Base-by-base conservation (phyloP, 2,797 vertebrate genomes). In the Coranthus polyacanthus region DNA sequence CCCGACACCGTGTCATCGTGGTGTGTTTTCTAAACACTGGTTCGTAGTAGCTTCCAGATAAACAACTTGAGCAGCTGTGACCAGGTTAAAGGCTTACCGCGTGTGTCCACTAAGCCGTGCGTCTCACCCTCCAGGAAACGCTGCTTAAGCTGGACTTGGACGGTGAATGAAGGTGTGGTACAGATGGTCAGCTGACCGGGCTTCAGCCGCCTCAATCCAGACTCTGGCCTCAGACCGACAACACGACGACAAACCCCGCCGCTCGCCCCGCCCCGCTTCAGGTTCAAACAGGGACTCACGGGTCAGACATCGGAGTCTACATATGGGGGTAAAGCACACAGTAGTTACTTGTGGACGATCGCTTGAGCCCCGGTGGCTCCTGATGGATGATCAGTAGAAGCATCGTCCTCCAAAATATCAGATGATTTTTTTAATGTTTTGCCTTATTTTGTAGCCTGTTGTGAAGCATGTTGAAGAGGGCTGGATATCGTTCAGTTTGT, bases 91-190 rank as follows among this genome's bases (percentile, higher is more conserved):
- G 58, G 37, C 63, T 82, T 74, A 53, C 26, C 5, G 2, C 16
- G 39, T 64, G 29, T 58, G 55, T 53, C 6, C 1, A 56, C 58
- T 82, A 66, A 82, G 62, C 55, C 1, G 6, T 51, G n/a, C 7
- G 61, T 79, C 29, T 79, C 55, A 5, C 3, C 68, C 8, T 36
- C 73, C 83, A 93, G 92, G 91, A 91, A 75, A 77, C 79, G 41
- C 78, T 83, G 58, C 55, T 71, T 72, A 90, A 88, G 74, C 52
- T 86, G 84, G 87, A 90, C 61, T 80, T 83, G 61, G 88, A 86
- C 11, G 11, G 49, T 13, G 82, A 91, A 46, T 82, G 68, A 91
- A 17, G 39, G 18, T 44, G 62, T 11, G 53, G 54, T 39, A 38
- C 67, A 65, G 65, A 55, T 17, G 46, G 18, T 43, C 64, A 38